Evolutionary conservation across 2,113 vertebrate genomes (phyloP), one percentile per base, ranked within the genome.

Genomic region (Turdus rufiventris): DNA sequence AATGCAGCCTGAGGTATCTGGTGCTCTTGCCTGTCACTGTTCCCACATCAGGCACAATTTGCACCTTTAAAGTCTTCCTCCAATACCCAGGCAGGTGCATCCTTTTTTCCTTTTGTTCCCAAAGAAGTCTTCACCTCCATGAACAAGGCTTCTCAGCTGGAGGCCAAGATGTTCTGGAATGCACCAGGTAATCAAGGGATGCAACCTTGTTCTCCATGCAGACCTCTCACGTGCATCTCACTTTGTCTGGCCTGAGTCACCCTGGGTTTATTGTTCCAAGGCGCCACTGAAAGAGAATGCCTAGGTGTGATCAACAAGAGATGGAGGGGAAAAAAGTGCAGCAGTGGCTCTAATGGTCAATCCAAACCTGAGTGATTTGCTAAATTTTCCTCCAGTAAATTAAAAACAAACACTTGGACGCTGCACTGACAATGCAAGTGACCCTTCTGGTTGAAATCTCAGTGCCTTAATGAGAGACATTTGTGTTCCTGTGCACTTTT

Each of bases 171-270:
- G 0, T 54, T 87, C 65, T 81, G 47, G 54, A 78, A 58, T 43
- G 25, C 0, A 5, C 3, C 25, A 28, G 50, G 19, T 48, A 53
- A 45, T 12, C 47, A 65, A 53, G n/a, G 28, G 6, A 21, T 40
- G 9, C 1, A 34, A 0, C 19, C 12, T 56, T 12, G 4, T 8
- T 42, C 38, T 75, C 10, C 43, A 2, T 66, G 38, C 31, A 51
- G 47, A 26, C 13, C 16, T 40, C 31, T 65, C 38, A n/a, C 6
- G 6, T 26, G 28, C 56, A 14, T n/a, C 33, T 91, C 34, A 18
- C 34, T 16, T 7, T 33, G 14, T 43, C 23, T 61, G 56, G n/a
- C 38, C 34, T 40, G 16, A 7, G 33, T 75, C 54, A 45, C 28
- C 20, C 63, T 66, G n/a, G 7, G 4, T 85, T 47, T 67, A 3